Evolutionary conservation across 2,797 vertebrate genomes (phyloP).

Genomic region (Platalea minor): DNA sequence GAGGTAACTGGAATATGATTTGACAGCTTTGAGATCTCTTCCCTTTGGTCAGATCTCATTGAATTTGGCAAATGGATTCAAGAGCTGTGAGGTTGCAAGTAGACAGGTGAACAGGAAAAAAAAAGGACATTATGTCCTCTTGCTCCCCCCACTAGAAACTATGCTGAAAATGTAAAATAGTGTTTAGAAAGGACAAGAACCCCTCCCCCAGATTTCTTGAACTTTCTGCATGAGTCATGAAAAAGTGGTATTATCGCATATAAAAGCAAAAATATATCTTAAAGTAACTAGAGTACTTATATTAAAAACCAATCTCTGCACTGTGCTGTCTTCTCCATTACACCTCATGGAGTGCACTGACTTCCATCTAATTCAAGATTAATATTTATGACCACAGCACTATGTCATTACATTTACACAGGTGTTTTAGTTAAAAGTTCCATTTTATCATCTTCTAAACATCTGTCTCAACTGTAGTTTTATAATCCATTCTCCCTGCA

Average conservation of each 20-base stretch:
- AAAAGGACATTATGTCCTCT: background rate
- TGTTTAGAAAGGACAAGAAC: background rate
- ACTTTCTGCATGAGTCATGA: background rate
- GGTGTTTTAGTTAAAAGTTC: background rate
- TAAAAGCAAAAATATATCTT: background rate
- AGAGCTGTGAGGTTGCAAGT: background rate
- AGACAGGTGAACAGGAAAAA: background rate
- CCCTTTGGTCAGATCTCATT: slow-evolving; percentile 14
- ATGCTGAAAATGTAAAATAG: background rate
- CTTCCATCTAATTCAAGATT: background rate
- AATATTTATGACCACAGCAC: background rate
- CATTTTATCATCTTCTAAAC: background rate
- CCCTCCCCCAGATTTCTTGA: background rate
- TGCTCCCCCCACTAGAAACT: background rate
- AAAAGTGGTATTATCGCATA: background rate
- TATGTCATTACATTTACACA: background rate
- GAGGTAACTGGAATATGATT: slow-evolving; percentile 22
- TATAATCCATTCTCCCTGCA: background rate
- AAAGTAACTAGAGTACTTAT: background rate
- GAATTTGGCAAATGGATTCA: slow-evolving; percentile 5
- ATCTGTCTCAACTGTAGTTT: background rate
- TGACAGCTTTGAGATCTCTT: slow-evolving; percentile 45
- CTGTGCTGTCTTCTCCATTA: background rate
- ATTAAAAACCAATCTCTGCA: background rate
- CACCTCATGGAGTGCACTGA: background rate